Base-by-base conservation (phyloP, 2,888 invertebrate species). In the Seira musarum region DNA sequence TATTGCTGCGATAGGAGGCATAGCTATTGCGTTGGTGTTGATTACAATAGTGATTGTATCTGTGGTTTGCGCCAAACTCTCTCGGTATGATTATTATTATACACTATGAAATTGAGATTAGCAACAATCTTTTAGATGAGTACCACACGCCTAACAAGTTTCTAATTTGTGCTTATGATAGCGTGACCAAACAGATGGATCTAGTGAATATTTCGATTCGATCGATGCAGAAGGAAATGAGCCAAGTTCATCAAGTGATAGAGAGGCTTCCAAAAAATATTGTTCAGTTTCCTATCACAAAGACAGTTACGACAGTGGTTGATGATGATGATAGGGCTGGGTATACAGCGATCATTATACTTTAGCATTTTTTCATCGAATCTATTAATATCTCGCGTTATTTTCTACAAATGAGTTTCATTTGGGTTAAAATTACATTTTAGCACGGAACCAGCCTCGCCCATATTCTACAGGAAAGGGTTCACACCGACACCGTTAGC, bases 371-470 rank as follows among this genome's bases (percentile, higher is more conserved):
- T 40, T 6, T 40, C n/a, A n/a, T n/a, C n/a, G n/a, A n/a, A n/a
- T n/a, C n/a, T n/a, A n/a, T n/a, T n/a, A n/a, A n/a, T 17, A 57
- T 17, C n/a, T 5, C 6, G n/a, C n/a, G 15, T 57, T 57, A 19
- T 57, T 57, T n/a, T n/a, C 5, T 57, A n/a, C n/a, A 57, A 57
- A 57, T 57, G 8, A 57, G 46, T 13, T 13, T n/a, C 6, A 46
- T 6, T 46, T 10, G 13, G 13, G 6, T 46, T 46, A 13, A 57
- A 57, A 57, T 57, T 57, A 19, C 19, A 13, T n/a, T 17, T 10
- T n/a, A 57, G 19, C 40, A 40, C 49, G 53, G 82, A 82, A 35
- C 79, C 63, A 17, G 80, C 79, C n/a, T 82, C 80, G 8, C 82
- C 80, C 15, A 80, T 82, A 71, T 77, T 82, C 66, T 67, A 53